Conservation (phyloP, 2,888 invertebrate species). For the Caprella mutica region DNA sequence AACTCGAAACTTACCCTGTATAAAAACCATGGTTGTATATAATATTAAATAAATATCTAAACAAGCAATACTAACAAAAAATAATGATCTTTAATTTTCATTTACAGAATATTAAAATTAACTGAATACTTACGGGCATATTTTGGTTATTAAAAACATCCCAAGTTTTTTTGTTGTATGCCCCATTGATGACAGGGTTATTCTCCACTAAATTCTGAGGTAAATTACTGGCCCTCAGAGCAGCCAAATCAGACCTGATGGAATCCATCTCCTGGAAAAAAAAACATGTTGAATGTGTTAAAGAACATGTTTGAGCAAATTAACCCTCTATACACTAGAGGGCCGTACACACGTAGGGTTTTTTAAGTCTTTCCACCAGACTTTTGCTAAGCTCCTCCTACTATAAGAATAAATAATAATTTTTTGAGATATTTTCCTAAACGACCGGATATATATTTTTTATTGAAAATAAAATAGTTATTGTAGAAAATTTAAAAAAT, state of each 20-base stretch:
- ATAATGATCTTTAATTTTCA: too few species aligned
- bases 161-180: slow-evolving; percentile 8
- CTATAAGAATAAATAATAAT: neutral
- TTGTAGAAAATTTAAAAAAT: too few species aligned
- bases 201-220: slow-evolving; percentile 4
- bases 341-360: too few species aligned
- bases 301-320: neutral
- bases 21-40: too few species aligned
- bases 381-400: too few species aligned
- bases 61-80: too few species aligned
- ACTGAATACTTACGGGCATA: neutral
- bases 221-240: slow-evolving; percentile 1
- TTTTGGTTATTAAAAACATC: slow-evolving; percentile 5
- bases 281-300: neutral
- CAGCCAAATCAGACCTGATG: slow-evolving; percentile 61
- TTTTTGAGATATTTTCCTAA: neutral
- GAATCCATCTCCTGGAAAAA: slow-evolving; percentile 65
- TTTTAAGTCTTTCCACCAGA: too few species aligned
- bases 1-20: too few species aligned
- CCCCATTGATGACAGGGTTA: slow-evolving; percentile 1
- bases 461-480: neutral
- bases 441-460: neutral
- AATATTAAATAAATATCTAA: too few species aligned
- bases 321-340: neutral
- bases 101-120: too few species aligned